phyloP scores from a whole-genome alignment of 1,140 invertebrate genomes.

The Ceratoteleas bidentatus region DNA sequence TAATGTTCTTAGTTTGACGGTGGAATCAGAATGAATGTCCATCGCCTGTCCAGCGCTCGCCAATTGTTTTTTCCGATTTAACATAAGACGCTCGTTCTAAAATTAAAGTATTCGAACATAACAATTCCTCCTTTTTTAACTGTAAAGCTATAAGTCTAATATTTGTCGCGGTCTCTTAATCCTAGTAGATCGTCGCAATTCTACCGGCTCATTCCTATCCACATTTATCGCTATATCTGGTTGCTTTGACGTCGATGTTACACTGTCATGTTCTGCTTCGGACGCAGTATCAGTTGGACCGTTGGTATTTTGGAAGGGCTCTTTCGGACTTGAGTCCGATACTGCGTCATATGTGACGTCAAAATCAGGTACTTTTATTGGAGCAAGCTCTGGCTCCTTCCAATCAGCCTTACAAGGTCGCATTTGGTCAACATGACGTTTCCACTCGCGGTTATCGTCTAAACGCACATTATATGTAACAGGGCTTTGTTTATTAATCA shows the following conservation, averaged over 20 bases:
- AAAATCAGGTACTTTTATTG: neutral
- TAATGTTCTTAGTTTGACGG: too few species aligned
- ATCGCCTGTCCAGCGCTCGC: too few species aligned
- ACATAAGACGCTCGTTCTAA: too few species aligned
- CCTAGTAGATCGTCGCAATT: neutral
- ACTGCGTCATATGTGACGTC: neutral
- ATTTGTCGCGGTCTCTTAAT: neutral
- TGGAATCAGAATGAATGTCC: too few species aligned
- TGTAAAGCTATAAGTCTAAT: conserved; percentile 1
- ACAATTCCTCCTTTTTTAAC: neutral
- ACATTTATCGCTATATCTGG: neutral
- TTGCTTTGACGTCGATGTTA: neutral
- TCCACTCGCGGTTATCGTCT: conserved; percentile 1
- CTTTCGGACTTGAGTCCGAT: neutral
- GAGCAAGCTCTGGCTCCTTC: neutral
- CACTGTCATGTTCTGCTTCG: neutral
- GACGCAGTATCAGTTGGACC: neutral
- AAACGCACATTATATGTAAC: neutral
- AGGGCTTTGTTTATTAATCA: conserved; percentile 2
- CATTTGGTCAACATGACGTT: conserved; percentile 3
- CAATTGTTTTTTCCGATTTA: too few species aligned
- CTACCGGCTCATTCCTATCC: neutral
- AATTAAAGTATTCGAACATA: conserved; percentile 4
- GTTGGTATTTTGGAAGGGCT: neutral
- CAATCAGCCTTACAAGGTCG: neutral